Base-by-base conservation (phyloP, 2,113 vertebrate species). In the Aegithalos caudatus region DNA sequence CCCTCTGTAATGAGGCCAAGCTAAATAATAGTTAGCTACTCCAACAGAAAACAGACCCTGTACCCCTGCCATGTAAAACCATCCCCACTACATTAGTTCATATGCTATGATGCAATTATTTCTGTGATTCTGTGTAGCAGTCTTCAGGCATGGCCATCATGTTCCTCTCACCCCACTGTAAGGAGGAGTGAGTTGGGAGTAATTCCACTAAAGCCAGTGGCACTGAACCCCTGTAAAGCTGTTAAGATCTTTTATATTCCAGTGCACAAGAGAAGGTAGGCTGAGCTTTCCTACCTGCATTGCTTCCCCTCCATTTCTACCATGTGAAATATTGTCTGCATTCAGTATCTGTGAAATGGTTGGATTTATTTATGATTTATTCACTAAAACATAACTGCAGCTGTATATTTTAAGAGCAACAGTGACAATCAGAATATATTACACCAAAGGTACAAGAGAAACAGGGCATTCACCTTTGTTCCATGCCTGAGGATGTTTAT, bases 351-450 rank as follows among this genome's bases (percentile, higher is more conserved):
- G 33, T 44, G 66, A 84, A 91, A 91, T 12, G 20, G 45, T 28
- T 84, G 31, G 53, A 87, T 89, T 91, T 92, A 67, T 88, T 94
- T 88, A 70, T 60, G 27, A 60, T n/a, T 93, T 86, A 20, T 66
- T 94, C 73, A 58, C 64, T 74, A 58, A 88, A 93, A 81, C 2
- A 6, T 64, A 93, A 91, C 33, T 71, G 42, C 60, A 86, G 65
- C 56, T 90, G 45, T 83, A 14, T 90, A 58, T 86, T 81, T 73
- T 66, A 77, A 77, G 35, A 73, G 60, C 23, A 81, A 58, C n/a
- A 70, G 45, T 33, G 67, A 77, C 76, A 91, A 77, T 61, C 38
- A 62, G 58, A 76, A 66, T 83, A 66, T 62, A 90, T 97, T 77
- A 81, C 64, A 70, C 9, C 47, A 71, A 89, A 91, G 56, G 28